Percentiles rank a stretch among this genome's conserved stretches.
These are phyloP conservation scores for Mimachlamys varia DNA, from an alignment of 2,888 invertebrate species.

Conservation along the genomic window DNA sequence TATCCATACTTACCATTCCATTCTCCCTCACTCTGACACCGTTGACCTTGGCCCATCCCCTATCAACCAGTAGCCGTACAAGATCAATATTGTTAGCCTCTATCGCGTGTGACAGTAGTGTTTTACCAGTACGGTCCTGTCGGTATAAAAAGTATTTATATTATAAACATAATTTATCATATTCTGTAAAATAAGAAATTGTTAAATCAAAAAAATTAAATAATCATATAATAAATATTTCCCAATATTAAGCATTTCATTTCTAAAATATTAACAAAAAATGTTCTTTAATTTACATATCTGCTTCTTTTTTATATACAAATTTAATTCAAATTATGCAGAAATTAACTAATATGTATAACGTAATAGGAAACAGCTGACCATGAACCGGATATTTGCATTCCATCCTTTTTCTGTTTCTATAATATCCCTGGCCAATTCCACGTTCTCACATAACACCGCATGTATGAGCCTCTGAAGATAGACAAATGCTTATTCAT, in stretches of 20 bases:
- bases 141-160: not conserved
- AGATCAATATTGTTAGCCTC: conserved; percentile 70
- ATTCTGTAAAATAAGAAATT: too few relatives aligned
- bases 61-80: conserved; percentile 66
- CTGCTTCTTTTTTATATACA: too few relatives aligned
- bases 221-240: too few relatives aligned
- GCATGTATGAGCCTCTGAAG: conserved; percentile 71
- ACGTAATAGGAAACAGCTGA: conserved; percentile 50
- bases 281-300: too few relatives aligned
- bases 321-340: too few relatives aligned
- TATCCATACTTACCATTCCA: conserved; percentile 52
- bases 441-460: conserved; percentile 69
- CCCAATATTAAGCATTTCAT: too few relatives aligned
- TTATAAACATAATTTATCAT: too few relatives aligned
- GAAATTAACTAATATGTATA: too few relatives aligned
- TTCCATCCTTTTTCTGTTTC: conserved; percentile 58
- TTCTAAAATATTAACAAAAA: too few relatives aligned
- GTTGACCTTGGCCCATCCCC: conserved; percentile 64
- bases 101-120: conserved; percentile 70
- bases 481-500: not conserved
- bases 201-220: too few relatives aligned
- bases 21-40: conserved; percentile 65
- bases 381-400: conserved; percentile 70
- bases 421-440: conserved; percentile 55
- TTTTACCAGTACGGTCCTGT: conserved; percentile 71